Percentiles rank a stretch among this genome's conserved stretches.
Evolutionary conservation across 2,888 invertebrate species (phyloP).

Genomic region (Drosophila yooni): DNA sequence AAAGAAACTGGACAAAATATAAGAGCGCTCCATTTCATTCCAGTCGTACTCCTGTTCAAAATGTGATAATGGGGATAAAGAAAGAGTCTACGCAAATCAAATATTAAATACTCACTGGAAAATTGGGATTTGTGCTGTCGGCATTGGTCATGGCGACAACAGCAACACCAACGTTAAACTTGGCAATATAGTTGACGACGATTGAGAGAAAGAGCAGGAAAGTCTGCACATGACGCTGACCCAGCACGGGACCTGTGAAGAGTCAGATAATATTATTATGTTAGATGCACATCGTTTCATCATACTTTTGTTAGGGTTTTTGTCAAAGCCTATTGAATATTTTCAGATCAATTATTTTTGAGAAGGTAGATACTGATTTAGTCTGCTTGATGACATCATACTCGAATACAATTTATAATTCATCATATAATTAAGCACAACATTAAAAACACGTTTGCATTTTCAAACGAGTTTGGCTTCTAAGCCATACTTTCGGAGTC

Average conservation of each 20-base stretch:
- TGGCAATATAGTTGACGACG: conserved; percentile 87
- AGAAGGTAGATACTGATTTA: not conserved
- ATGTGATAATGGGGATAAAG: rapidly evolving
- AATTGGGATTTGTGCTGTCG: conserved; percentile 85
- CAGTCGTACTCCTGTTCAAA: conserved; percentile 81
- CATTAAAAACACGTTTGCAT: not conserved
- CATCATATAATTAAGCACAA: not conserved
- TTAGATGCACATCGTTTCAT: not conserved
- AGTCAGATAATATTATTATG: not conserved
- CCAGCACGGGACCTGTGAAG: conserved; percentile 85
- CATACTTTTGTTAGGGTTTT: not conserved
- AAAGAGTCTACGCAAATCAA: not conserved
- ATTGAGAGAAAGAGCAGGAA: conserved; percentile 87
- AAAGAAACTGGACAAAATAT: conserved; percentile 90
- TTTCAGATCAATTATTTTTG: not conserved
- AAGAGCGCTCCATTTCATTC: conserved; percentile 86
- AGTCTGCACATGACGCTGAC: conserved; percentile 88
- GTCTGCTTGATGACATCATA: not conserved
- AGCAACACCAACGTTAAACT: conserved; percentile 89
- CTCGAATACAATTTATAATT: not conserved
- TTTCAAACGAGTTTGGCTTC: not conserved
- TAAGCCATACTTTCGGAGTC: not conserved
- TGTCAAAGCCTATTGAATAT: not conserved
- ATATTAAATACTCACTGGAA: conserved; percentile 84
- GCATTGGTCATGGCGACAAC: conserved; percentile 90